Evolutionary conservation across 2,113 vertebrate genomes (phyloP).

Genomic region (Pogona vitticeps): DNA sequence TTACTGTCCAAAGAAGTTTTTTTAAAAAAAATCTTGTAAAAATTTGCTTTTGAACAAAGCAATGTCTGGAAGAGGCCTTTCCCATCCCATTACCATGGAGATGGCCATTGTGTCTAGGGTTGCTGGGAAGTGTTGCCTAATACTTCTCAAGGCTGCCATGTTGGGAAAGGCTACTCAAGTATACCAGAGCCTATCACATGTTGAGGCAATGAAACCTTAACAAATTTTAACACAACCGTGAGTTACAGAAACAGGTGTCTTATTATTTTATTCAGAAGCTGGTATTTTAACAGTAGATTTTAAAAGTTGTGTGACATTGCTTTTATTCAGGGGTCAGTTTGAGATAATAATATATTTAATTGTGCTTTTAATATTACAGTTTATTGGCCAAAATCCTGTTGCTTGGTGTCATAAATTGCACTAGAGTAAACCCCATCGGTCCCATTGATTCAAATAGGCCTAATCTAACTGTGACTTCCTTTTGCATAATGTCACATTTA

Average conservation of each 20-base stretch:
- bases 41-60: not conserved
- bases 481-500: too few species aligned
- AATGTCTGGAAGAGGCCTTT: not conserved
- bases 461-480: too few species aligned
- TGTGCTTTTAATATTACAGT: too few species aligned
- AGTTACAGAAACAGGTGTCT: not conserved
- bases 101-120: not conserved
- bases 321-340: too few species aligned
- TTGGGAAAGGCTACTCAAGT: not conserved
- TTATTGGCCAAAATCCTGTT: too few species aligned
- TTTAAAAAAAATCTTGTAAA: not conserved
- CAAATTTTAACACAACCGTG: not conserved
- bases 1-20: not conserved
- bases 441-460: too few species aligned
- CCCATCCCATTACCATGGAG: not conserved
- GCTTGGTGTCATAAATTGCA: too few species aligned
- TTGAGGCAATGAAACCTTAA: not conserved
- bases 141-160: not conserved
- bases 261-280: not conserved
- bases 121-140: not conserved
- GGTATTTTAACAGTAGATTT: not conserved
- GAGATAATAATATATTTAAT: too few species aligned
- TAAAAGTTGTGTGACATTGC: too few species aligned
- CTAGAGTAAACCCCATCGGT: too few species aligned
- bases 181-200: not conserved